Evolutionary conservation across 2,797 vertebrate species (phyloP), one percentile per base, ranked within the genome.

Genomic region (Scyliorhinus canicula): DNA sequence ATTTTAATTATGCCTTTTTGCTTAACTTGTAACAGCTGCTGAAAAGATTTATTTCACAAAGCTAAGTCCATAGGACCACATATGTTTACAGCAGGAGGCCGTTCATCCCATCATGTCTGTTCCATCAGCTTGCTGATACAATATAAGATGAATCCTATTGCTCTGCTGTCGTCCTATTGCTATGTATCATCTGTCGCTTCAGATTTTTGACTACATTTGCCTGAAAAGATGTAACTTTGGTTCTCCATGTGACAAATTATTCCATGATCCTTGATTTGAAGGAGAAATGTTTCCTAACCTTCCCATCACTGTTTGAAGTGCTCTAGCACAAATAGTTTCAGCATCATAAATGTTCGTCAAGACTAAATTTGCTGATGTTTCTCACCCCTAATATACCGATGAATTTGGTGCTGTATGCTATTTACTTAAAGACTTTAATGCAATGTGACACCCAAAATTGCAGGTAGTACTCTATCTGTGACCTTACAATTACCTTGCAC

Each of bases 1-100:
- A 93, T 71, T 93, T 65, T 71, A 93, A 71, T 69, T 47, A 69
- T 71, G 35, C 26, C 71, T 21, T 71, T 93, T 93, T 93, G 47
- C 44, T 67, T 93, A 93, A 93, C 26, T 9, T 93, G 47, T 71
- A 93, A 52, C 67, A 71, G 71, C 93, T 93, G 93, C 47, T 1
- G 1, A 93, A 50, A 93, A 16, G 44, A 71, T 52, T 71, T 35
- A 26, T 16, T 52, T 93, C 44, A 52, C 93, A 93, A 44, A 63
- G 21, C 16, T n/a, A 9, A 63, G 57, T 19, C n/a, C 57, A 63
- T 63, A 8, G 57, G 19, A 63, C 57, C n/a, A 63, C 40, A 24
- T 57, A 63, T 63, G n/a, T 60, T 91, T 60, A 21, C 24, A 91
- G 85, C 85, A 57, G 7, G 55, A 63, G 19, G 88, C n/a, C 86